Evolutionary conservation across 2,797 vertebrate species (phyloP), one percentile per base, ranked within the genome.

Genomic region (Pangasius mekongensis): DNA sequence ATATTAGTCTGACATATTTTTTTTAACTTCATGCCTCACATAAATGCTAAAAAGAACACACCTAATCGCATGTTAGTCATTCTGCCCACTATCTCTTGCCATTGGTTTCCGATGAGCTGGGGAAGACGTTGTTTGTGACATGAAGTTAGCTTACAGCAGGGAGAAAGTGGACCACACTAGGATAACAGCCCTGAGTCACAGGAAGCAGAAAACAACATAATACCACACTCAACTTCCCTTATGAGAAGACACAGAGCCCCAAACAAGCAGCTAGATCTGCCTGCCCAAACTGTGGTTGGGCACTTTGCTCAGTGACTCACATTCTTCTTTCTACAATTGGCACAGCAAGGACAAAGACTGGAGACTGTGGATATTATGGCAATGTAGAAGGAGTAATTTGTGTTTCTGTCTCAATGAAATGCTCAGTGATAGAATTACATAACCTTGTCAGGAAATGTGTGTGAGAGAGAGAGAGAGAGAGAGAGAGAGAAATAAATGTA

Each of bases 121-220:
- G 71, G 49, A 87, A 77, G 78, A 62, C 6, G 13, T 73, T 89
- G 89, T 86, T 89, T 88, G 62, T 20, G 54, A 71, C 78, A 83
- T 62, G 52, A 20, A 86, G 14, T 74, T 33, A 73, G 60, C 36
- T 74, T 88, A 74, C 43, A 76, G 73, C 69, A 84, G 82, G 86
- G 84, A 78, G 69, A 80, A 89, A 66, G 80, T 82, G 56, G 85
- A 87, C 84, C 80, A 67, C 81, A 89, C 64, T 52, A 81, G 39
- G 20, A 78, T 73, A 89, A 82, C 67, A 86, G 62, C 54, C 58
- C 77, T 89, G 86, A 89, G 86, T 90, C 87, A 90, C 80, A 88
- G 89, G 81, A 90, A 78, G 87, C 85, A 62, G 39, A 64, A 73
- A 86, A 87, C 85, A 89, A 84, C 87, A 87, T 89, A 88, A 89